phyloP scores from a whole-genome alignment of 2,888 invertebrate species.

The Melinaea marsaeus region DNA sequence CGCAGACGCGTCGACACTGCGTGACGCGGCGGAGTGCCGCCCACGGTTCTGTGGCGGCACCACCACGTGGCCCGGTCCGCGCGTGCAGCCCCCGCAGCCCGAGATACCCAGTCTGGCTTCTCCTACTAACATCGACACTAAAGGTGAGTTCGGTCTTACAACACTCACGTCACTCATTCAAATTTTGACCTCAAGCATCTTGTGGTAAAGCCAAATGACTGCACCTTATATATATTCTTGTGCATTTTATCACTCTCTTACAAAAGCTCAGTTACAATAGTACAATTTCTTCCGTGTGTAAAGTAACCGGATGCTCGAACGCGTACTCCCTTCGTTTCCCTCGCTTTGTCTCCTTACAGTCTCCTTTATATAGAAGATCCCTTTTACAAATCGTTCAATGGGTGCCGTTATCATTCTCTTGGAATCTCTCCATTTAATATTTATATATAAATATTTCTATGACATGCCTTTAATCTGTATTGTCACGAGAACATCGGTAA shows the following conservation, averaged over 20 bases:
- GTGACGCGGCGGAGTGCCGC: conserved; percentile 74
- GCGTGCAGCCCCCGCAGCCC: conserved; percentile 68
- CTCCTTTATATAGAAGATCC: too few species aligned
- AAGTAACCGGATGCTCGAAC: too few species aligned
- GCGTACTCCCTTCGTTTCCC: not conserved
- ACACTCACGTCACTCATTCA: too few species aligned
- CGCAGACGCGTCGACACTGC: conserved; percentile 68
- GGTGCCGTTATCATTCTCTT: too few species aligned
- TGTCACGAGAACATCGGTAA: conserved; percentile 21
- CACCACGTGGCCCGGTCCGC: conserved; percentile 75
- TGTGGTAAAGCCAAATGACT: too few species aligned
- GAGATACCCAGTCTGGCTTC: conserved; percentile 66
- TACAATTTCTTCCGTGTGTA: too few species aligned
- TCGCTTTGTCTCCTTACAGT: not conserved
- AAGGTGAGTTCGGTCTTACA: conserved; percentile 51
- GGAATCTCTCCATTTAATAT: too few species aligned
- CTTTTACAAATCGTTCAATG: too few species aligned
- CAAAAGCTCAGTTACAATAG: not conserved
- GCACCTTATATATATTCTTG: too few species aligned
- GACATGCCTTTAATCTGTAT: not conserved
- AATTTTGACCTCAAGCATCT: too few species aligned
- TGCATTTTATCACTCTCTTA: too few species aligned
- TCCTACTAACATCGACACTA: conserved; percentile 68
- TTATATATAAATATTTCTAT: not conserved
- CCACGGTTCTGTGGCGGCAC: conserved; percentile 79